A percentile compares a stretch with the other conserved stretches of the same genome.
Evolutionary conservation across 2,797 vertebrate species (phyloP).

Genomic region (Halcyon chelicuti): DNA sequence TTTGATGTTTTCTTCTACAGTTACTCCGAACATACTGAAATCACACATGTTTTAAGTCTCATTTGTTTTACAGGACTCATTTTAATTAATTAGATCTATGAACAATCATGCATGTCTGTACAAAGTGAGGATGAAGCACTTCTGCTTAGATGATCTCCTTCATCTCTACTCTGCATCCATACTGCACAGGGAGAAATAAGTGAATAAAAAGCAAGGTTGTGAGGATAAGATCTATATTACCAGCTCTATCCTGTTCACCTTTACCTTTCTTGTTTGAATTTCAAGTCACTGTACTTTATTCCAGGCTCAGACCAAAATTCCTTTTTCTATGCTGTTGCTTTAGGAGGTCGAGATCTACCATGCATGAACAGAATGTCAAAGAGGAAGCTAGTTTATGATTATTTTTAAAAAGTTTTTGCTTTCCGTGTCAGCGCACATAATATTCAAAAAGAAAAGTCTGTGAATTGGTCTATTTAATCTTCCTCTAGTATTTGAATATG

Average conservation of each 20-base stretch:
- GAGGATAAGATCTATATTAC: not conserved
- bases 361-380: not conserved
- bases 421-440: not conserved
- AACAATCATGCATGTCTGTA: not conserved
- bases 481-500: not conserved
- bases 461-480: not conserved
- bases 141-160: not conserved
- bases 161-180: not conserved
- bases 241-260: not conserved
- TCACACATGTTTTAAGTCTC: not conserved
- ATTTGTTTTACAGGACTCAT: not conserved
- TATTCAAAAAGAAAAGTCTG: not conserved
- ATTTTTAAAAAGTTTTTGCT: not conserved
- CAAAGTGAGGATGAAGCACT: not conserved
- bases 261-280: constrained; percentile 31
- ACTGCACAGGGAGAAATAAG: not conserved
- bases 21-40: not conserved
- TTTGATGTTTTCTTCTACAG: not conserved
- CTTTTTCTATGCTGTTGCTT: not conserved
- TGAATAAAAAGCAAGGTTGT: not conserved
- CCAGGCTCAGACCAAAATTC: not conserved
- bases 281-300: not conserved
- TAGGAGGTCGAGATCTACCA: not conserved
- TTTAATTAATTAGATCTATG: not conserved
- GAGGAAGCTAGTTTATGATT: not conserved